Percentiles rank a stretch among this genome's conserved stretches.
phyloP scores from a whole-genome alignment of 2,888 invertebrate species.

The Chironomus riparius region DNA sequence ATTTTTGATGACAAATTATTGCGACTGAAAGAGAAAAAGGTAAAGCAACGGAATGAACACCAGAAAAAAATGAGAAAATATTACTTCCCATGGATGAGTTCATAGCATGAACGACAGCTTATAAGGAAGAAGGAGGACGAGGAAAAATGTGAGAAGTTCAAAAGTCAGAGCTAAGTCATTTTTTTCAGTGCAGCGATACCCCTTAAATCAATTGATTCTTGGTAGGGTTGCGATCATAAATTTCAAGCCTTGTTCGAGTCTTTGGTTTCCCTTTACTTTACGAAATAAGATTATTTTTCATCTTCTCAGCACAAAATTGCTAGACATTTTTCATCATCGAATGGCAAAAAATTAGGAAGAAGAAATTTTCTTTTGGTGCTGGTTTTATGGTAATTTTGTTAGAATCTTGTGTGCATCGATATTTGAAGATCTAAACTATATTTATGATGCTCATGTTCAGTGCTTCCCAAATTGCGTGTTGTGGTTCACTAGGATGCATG shows the following conservation, averaged over 20 bases:
- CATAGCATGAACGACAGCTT: neutral
- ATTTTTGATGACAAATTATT: slow-evolving; percentile 22
- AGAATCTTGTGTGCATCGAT: too few relatives aligned
- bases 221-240: slow-evolving; percentile 7
- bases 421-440: too few relatives aligned
- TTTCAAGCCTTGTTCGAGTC: neutral
- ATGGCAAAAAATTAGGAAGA: neutral
- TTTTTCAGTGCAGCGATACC: neutral
- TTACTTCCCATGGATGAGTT: neutral
- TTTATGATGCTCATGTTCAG: too few relatives aligned
- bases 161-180: neutral
- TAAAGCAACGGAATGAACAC: neutral
- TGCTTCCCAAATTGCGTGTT: too few relatives aligned
- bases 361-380: neutral
- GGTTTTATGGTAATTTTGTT: too few relatives aligned
- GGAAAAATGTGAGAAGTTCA: neutral
- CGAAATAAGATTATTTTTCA: neutral
- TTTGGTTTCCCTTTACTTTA: neutral
- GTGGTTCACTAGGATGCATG: too few relatives aligned
- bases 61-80: neutral
- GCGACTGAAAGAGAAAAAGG: neutral
- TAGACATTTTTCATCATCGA: slow-evolving; percentile 20
- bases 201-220: slow-evolving; percentile 13
- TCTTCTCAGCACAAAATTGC: neutral
- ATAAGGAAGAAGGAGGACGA: neutral